Evolutionary conservation across 2,888 invertebrate genomes (phyloP).

Genomic region (Synergus itoensis): DNA sequence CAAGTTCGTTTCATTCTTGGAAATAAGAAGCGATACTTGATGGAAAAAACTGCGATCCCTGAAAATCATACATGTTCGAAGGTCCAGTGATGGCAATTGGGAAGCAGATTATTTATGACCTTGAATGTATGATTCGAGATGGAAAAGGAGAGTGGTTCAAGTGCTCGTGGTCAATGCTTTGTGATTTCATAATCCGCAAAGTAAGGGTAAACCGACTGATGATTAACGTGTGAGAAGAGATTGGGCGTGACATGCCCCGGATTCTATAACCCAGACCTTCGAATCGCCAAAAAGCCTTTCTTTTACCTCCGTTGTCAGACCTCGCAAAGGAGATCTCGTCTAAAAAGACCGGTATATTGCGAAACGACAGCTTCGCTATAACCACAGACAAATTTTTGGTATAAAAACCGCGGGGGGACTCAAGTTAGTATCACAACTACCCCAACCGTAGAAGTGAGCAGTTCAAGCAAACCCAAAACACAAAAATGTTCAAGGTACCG

Average conservation of each 20-base stretch:
- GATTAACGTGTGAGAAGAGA: conserved; percentile 37
- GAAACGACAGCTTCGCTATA: conserved; percentile 44
- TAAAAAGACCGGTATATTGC: conserved; percentile 51
- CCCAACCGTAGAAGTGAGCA: conserved; percentile 50
- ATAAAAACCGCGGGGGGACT: conserved; percentile 53
- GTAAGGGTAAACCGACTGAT: not conserved
- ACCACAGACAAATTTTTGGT: conserved; percentile 48
- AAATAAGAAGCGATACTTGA: not conserved
- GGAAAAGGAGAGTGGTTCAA: conserved; percentile 10
- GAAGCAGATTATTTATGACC: conserved; percentile 8
- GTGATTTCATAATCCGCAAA: conserved; percentile 1
- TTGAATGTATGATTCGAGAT: not conserved
- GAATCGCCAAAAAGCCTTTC: conserved; percentile 54
- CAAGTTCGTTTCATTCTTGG: not conserved
- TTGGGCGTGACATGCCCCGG: conserved; percentile 44
- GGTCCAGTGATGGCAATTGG: not conserved
- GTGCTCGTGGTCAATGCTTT: conserved; percentile 8
- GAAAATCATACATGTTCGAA: not conserved
- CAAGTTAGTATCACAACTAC: conserved; percentile 50
- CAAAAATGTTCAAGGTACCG: conserved; percentile 58
- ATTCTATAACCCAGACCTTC: conserved; percentile 62
- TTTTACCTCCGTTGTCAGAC: conserved; percentile 52
- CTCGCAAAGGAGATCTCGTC: conserved; percentile 45
- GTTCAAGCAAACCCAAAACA: conserved; percentile 35
- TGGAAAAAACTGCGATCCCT: not conserved